These are phyloP conservation scores for Ichneumoninae sp. DNA, from an alignment of 2,888 invertebrate species.

Conservation along the genomic window DNA sequence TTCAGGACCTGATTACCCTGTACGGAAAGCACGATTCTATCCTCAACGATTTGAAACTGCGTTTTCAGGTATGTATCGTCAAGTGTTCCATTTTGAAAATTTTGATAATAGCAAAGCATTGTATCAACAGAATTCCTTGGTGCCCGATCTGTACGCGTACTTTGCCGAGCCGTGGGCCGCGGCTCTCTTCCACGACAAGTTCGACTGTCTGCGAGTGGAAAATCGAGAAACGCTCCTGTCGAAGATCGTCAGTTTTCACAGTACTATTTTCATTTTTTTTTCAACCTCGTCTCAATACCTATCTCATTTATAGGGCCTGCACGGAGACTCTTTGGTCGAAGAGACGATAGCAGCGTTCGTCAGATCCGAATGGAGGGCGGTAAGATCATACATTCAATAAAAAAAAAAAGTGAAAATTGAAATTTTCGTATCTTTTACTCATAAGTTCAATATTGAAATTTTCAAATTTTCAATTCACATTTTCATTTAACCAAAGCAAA, in stretches of 20 bases:
- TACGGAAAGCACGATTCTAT: constrained; percentile 91
- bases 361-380: constrained; percentile 70
- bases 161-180: constrained; percentile 89
- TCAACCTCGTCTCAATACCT: background rate
- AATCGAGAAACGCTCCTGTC: constrained; percentile 73
- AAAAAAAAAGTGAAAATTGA: too few relatives aligned
- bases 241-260: constrained; percentile 60
- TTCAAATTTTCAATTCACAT: background rate
- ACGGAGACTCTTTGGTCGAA: constrained; percentile 67
- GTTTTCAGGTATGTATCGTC: constrained; percentile 86
- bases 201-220: constrained; percentile 83
- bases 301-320: constrained; percentile 55
- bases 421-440: too few relatives aligned
- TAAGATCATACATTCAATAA: constrained; percentile 57
- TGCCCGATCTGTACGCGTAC: constrained; percentile 89
- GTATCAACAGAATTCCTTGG: constrained; percentile 85
- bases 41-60: constrained; percentile 88
- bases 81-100: background rate
- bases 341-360: constrained; percentile 67
- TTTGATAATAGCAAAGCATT: background rate
- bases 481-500: too few relatives aligned
- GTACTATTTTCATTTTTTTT: constrained; percentile 20
- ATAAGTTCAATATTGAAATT: too few relatives aligned
- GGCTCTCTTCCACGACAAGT: constrained; percentile 88
- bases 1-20: constrained; percentile 87